Evolutionary conservation across 2,113 vertebrate species (phyloP).

Genomic region (Porphyrio hochstetteri): DNA sequence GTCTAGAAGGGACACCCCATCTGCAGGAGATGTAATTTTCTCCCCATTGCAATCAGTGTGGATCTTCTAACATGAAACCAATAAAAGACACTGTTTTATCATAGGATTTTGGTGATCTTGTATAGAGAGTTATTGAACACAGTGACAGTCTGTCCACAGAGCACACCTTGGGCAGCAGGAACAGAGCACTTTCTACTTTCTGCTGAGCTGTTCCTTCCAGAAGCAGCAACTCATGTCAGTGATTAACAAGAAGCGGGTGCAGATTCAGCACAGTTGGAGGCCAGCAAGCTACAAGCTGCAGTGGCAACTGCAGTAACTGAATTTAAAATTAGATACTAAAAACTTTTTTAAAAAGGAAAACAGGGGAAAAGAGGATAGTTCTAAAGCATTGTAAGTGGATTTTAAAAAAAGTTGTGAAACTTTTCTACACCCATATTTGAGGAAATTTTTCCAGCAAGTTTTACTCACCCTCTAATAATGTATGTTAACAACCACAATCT

Average conservation of each 20-base stretch:
- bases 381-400: background rate
- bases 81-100: background rate
- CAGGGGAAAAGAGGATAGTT: background rate
- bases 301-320: background rate
- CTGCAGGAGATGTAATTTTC: background rate
- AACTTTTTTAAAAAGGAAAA: background rate
- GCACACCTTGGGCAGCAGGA: background rate
- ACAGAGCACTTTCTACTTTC: background rate
- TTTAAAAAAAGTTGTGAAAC: background rate
- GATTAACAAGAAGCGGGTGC: slow-evolving; percentile 20
- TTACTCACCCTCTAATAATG: background rate
- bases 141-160: background rate
- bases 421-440: background rate
- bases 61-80: background rate
- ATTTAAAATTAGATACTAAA: background rate
- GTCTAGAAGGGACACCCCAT: background rate
- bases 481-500: background rate
- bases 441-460: background rate
- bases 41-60: background rate
- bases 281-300: background rate
- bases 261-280: slow-evolving; percentile 19
- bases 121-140: background rate
- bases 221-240: background rate
- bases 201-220: slow-evolving; percentile 27
- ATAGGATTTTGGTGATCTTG: background rate